A percentile compares a stretch with the other conserved stretches of the same genome.
phyloP scores from a whole-genome alignment of 2,888 invertebrate species.

The Andrena hattorfiana region DNA sequence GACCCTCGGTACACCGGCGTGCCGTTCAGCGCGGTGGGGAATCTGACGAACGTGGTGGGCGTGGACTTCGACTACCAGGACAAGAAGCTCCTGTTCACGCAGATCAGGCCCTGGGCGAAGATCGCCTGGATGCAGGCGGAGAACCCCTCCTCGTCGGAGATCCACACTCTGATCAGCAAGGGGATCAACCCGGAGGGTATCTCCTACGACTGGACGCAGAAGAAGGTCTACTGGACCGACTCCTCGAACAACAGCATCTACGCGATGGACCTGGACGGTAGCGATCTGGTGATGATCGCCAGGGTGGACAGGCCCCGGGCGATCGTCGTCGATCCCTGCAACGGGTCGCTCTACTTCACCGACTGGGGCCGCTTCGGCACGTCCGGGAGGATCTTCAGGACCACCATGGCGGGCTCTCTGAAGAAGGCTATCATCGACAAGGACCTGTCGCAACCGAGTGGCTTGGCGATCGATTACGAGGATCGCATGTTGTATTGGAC shows the following conservation, averaged over 20 bases:
- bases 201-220: conserved; percentile 99
- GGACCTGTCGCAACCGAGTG: conserved; percentile 97
- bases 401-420: conserved; percentile 98
- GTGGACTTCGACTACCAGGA: conserved; percentile 97
- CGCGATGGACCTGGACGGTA: conserved; percentile 96
- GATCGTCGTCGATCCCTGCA: conserved; percentile 98
- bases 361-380: conserved; percentile 98
- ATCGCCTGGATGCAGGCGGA: conserved; percentile 93
- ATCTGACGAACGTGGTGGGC: conserved; percentile 96
- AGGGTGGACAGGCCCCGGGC: conserved; percentile 97
- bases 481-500: conserved; percentile 98
- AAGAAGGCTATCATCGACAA: conserved; percentile 95
- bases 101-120: conserved; percentile 95
- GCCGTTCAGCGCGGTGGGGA: conserved; percentile 94
- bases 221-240: conserved; percentile 99
- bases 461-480: conserved; percentile 97
- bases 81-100: conserved; percentile 95
- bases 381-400: conserved; percentile 96
- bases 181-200: conserved; percentile 97
- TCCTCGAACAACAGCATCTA: conserved; percentile 97
- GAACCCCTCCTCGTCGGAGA: conserved; percentile 88
- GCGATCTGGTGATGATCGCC: conserved; percentile 95
- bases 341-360: conserved; percentile 97
- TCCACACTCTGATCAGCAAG: conserved; percentile 90
- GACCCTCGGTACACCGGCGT: conserved; percentile 93